phyloP scores from a whole-genome alignment of 2,113 vertebrate species.

The Istiophorus platypterus region DNA sequence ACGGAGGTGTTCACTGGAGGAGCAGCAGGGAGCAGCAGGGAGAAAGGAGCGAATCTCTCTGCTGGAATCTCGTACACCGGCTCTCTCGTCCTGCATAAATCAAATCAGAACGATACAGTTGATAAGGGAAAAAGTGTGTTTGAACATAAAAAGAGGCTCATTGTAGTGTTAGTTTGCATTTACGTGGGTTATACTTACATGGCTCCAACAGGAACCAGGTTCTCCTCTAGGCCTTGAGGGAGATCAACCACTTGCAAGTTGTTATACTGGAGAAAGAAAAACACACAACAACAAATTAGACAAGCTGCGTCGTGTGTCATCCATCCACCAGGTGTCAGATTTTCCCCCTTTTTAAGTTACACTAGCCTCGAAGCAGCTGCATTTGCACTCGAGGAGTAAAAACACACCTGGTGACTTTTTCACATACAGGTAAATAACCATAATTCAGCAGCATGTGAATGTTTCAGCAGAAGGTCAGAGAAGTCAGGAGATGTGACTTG shows the following conservation, averaged over 20 bases:
- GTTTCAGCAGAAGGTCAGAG: too few relatives aligned
- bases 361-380: neutral
- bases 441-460: too few relatives aligned
- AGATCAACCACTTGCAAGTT: neutral
- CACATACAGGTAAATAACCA: neutral
- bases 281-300: neutral
- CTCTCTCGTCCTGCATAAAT: neutral
- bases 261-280: neutral
- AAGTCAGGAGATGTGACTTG: too few relatives aligned
- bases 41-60: too few relatives aligned
- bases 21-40: too few relatives aligned
- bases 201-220: neutral
- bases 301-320: too few relatives aligned
- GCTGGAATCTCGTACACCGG: neutral
- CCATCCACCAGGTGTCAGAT: neutral
- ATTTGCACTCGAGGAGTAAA: neutral
- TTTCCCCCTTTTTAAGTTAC: neutral
- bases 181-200: neutral
- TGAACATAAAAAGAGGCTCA: neutral
- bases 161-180: neutral
- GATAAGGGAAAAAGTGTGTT: neutral
- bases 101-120: neutral
- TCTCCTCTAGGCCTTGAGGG: neutral
- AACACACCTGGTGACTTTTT: neutral
- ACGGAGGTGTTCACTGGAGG: too few relatives aligned